Percentiles rank a stretch among this genome's conserved stretches.
Conservation (phyloP, 2,888 invertebrate genomes). For the Falcaria lacertinaria region DNA sequence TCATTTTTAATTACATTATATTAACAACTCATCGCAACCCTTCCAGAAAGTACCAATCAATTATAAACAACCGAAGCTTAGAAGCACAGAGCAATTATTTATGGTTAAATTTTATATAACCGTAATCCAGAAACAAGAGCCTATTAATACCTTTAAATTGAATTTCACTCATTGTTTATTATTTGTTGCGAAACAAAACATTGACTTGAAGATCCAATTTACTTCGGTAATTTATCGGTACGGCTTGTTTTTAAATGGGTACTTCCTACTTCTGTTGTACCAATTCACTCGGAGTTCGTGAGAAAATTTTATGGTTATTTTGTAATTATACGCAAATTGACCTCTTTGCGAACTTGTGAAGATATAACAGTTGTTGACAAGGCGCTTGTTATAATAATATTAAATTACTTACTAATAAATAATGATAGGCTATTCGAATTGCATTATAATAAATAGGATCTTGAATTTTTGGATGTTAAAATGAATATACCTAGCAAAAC, state of each 20-base stretch:
- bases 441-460: too few species aligned
- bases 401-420: too few species aligned
- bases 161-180: slow-evolving; percentile 19
- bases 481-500: too few species aligned
- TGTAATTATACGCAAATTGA: neutral
- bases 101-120: neutral
- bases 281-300: neutral
- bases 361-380: neutral
- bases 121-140: slow-evolving; percentile 2
- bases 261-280: neutral
- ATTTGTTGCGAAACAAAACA: slow-evolving; percentile 18
- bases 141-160: slow-evolving; percentile 9
- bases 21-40: slow-evolving; percentile 2
- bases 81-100: neutral
- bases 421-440: too few species aligned
- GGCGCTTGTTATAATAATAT: neutral
- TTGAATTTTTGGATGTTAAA: too few species aligned
- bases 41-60: neutral
- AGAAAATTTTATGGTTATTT: neutral
- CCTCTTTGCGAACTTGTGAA: neutral
- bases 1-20: neutral
- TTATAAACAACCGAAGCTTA: neutral
- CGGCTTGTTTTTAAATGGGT: slow-evolving; percentile 7
- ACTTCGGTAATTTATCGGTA: slow-evolving; percentile 17
- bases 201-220: slow-evolving; percentile 26